Evolutionary conservation across 2,113 vertebrate species (phyloP).

Genomic region (Heterochromis multidens): DNA sequence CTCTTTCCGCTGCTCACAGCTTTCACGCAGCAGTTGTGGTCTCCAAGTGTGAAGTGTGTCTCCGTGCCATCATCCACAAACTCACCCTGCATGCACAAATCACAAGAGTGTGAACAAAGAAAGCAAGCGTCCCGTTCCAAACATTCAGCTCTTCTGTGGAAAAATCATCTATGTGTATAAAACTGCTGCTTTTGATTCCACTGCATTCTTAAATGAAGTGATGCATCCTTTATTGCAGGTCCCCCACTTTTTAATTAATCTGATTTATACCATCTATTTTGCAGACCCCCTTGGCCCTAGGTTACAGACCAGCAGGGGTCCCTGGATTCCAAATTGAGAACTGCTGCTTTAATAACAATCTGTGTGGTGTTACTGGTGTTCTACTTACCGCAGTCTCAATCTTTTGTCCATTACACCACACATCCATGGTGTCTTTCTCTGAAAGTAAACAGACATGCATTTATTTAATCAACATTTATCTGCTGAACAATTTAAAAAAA

Average conservation of each 20-base stretch:
- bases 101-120: neutral
- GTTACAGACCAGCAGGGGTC: too few relatives aligned
- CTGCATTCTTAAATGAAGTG: too few relatives aligned
- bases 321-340: neutral
- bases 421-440: conserved; percentile 99
- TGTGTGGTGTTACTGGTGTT: neutral
- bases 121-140: neutral
- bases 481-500: neutral
- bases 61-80: conserved; percentile 98
- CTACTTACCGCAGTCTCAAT: conserved; percentile 93
- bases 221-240: too few relatives aligned
- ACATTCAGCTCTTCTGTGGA: too few relatives aligned
- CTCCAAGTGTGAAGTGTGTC: conserved; percentile 89
- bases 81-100: conserved; percentile 82
- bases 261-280: neutral
- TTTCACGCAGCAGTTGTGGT: conserved; percentile 92
- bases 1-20: conserved; percentile 96
- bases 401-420: conserved; percentile 96
- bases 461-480: neutral
- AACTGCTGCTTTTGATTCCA: neutral
- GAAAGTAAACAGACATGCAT: conserved; percentile 10
- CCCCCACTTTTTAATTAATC: neutral
- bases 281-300: neutral
- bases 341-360: neutral
- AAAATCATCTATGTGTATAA: too few relatives aligned